Base-by-base conservation (phyloP, 2,888 invertebrate genomes). In the Anagyrus pseudococci region DNA sequence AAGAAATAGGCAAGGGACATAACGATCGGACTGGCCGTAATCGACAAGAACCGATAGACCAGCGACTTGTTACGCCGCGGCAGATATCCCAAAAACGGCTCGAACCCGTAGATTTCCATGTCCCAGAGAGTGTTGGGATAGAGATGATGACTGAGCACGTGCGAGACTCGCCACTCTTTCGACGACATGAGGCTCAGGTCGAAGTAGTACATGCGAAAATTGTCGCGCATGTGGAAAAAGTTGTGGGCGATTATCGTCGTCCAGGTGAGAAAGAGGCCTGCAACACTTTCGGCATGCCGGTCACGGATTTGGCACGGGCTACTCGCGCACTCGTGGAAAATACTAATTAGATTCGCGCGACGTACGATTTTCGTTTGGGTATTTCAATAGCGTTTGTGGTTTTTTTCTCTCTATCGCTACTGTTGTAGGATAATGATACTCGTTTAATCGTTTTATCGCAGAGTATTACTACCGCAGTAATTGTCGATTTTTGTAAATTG, bases 91-190 rank as follows among this genome's bases (percentile, higher is more conserved):
- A 90, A 75, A 40, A 89, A 74, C 0, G 92, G 92, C 74, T 91
- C 90, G 37, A 87, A 81, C 55, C 84, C 81, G 53, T 88, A 87
- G 15, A 92, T 82, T 76, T 93, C 91, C 66, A 88, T 81, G 78
- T 93, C 93, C 78, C 88, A 85, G 3, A 89, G 79, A 0, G 92
- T 90, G 75, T 94, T 93, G 0, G 93, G 87, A 74, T 87, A 92
- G 8, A 89, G 81, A 74, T 94, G 93, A 77, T 93, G 93, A 37
- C 92, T 92, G 44, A 93, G 76, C 0, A 84, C 88, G 73, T 93
- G 93, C 0, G 88, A 88, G 41, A 93, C 85, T 64, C 92, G 84
- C 86, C 91, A 93, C 67, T 90, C 87, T 70, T 84, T 84, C 53
- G 88, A 87, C 2, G 88, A 87, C 84, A 90, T 83, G 69, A 88